phyloP scores from a whole-genome alignment of 2,888 invertebrate genomes.

The Mimas tiliae region DNA sequence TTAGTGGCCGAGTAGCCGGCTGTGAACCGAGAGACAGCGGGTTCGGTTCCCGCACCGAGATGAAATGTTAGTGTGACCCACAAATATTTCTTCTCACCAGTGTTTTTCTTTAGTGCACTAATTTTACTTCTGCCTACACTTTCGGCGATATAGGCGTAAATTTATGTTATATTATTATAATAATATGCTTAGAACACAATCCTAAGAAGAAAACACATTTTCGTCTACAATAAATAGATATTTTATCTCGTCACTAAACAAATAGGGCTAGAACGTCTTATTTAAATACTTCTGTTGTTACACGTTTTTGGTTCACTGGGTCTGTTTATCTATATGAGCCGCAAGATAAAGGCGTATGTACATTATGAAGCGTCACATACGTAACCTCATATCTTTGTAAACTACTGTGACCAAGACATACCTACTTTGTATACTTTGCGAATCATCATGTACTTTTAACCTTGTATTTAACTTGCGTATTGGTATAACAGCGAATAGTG shows the following conservation, averaged over 20 bases:
- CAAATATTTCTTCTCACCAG: no score
- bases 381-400: conserved; percentile 12
- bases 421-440: not conserved
- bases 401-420: not conserved
- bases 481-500: no score
- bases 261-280: not conserved
- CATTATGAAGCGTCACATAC: not conserved
- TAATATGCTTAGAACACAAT: not conserved
- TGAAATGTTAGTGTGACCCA: no score
- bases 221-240: not conserved
- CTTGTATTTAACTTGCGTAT: not conserved
- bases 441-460: not conserved
- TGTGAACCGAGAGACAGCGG: no score
- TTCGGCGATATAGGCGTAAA: no score
- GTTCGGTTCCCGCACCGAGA: no score
- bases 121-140: no score
- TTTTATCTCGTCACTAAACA: conserved; percentile 1
- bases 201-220: not conserved
- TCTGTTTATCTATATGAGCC: conserved; percentile 19
- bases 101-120: no score
- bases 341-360: conserved; percentile 20
- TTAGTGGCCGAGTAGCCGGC: no score
- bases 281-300: conserved; percentile 12
- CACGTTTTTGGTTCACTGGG: conserved; percentile 18
- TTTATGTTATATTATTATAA: no score